Evolutionary conservation across 37 sponge, comb jelly and placozoan genomes (phyloP).

Genomic region (Theonella swinhoei): DNA sequence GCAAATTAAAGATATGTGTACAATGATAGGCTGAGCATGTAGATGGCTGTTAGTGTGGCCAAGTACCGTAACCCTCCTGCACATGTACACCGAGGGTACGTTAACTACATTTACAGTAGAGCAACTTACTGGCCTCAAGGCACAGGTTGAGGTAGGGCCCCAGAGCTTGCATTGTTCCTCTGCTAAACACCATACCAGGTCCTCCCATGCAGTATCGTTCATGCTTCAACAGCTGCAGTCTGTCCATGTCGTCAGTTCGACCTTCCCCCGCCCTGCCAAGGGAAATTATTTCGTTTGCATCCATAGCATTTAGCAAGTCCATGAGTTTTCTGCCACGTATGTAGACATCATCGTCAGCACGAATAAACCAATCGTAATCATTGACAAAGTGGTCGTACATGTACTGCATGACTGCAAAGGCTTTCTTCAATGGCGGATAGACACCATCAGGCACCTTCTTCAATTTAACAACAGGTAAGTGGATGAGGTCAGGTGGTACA

Average conservation of each 20-base stretch:
- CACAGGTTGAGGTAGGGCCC: conserved; percentile 54
- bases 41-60: too few relatives aligned
- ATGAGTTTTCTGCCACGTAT: conserved; percentile 29
- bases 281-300: conserved; percentile 48
- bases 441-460: conserved; percentile 45
- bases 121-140: conserved; percentile 24
- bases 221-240: conserved; percentile 61
- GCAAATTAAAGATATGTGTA: too few relatives aligned
- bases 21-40: too few relatives aligned
- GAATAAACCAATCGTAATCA: conserved; percentile 78
- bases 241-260: conserved; percentile 23
- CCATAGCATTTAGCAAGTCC: conserved; percentile 40
- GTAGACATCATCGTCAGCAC: conserved; percentile 77
- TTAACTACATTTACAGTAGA: too few relatives aligned
- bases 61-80: too few relatives aligned
- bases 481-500: not conserved
- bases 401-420: conserved; percentile 66
- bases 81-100: too few relatives aligned
- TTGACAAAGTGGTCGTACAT: conserved; percentile 65
- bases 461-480: conserved; percentile 60
- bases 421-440: conserved; percentile 66
- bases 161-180: conserved; percentile 40
- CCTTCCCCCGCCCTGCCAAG: conserved; percentile 68
- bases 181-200: conserved; percentile 70
- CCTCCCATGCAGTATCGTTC: conserved; percentile 88